Evolutionary conservation across 2,797 vertebrate species (phyloP).

Genomic region (Gymnothorax javanicus): DNA sequence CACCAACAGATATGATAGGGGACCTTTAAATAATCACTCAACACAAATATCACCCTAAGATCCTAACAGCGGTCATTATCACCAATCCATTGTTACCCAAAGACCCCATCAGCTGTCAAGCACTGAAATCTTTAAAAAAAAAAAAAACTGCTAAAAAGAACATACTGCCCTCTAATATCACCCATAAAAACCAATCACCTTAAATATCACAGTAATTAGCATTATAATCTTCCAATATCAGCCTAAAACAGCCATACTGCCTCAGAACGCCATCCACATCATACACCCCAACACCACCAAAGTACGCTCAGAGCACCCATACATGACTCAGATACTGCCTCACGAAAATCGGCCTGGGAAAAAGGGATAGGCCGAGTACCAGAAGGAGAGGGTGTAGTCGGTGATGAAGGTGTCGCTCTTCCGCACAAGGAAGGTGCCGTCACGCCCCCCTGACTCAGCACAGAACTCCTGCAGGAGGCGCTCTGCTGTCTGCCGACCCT

Average conservation of each 20-base stretch:
- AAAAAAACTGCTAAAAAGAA: neutral
- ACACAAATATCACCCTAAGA: too few species aligned
- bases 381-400: slow-evolving; percentile 92
- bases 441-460: slow-evolving; percentile 79
- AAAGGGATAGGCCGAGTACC: slow-evolving; percentile 65
- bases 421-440: slow-evolving; percentile 92
- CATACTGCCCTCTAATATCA: neutral
- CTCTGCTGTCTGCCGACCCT: slow-evolving; percentile 84
- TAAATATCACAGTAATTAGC: too few species aligned
- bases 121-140: too few species aligned
- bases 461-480: slow-evolving; percentile 88
- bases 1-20: too few species aligned
- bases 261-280: neutral
- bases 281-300: neutral
- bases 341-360: neutral
- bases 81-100: too few species aligned
- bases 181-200: too few species aligned
- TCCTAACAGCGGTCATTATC: too few species aligned
- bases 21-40: too few species aligned
- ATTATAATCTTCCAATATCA: too few species aligned
- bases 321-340: neutral
- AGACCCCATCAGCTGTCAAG: too few species aligned
- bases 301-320: too few species aligned
- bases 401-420: slow-evolving; percentile 82
- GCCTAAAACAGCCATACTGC: too few species aligned